Evolutionary conservation across 2,797 vertebrate genomes (phyloP).

Genomic region (Ataeniobius toweri): DNA sequence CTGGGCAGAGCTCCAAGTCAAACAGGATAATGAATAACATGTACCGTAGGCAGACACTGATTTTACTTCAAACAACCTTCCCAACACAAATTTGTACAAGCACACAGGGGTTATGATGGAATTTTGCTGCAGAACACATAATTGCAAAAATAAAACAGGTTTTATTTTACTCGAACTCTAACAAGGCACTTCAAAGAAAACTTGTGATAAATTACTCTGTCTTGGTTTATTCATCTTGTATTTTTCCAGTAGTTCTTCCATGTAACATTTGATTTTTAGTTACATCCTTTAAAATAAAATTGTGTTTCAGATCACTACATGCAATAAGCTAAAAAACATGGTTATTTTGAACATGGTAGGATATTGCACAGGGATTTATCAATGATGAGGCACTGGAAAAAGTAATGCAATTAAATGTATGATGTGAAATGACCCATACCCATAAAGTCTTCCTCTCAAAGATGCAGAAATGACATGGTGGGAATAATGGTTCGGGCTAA

Average conservation of each 20-base stretch:
- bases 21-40: conserved; percentile 60
- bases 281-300: too few species aligned
- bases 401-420: neutral
- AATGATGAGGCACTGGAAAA: neutral
- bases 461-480: neutral
- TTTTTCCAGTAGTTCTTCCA: neutral
- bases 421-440: too few species aligned
- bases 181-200: neutral
- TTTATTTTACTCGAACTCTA: neutral
- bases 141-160: neutral
- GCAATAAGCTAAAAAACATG: neutral
- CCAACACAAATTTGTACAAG: conserved; percentile 13
- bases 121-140: neutral
- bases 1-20: conserved; percentile 65
- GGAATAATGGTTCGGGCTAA: neutral
- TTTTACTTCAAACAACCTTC: conserved; percentile 47
- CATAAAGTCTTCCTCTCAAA: neutral
- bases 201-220: neutral
- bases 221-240: neutral
- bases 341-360: neutral
- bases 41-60: conserved; percentile 30
- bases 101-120: neutral
- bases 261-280: neutral
- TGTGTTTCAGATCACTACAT: neutral
- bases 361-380: neutral